Evolutionary conservation across 1,140 invertebrate species (phyloP), one percentile per base, ranked within the genome.

Genomic region (Listronotus bonariensis): DNA sequence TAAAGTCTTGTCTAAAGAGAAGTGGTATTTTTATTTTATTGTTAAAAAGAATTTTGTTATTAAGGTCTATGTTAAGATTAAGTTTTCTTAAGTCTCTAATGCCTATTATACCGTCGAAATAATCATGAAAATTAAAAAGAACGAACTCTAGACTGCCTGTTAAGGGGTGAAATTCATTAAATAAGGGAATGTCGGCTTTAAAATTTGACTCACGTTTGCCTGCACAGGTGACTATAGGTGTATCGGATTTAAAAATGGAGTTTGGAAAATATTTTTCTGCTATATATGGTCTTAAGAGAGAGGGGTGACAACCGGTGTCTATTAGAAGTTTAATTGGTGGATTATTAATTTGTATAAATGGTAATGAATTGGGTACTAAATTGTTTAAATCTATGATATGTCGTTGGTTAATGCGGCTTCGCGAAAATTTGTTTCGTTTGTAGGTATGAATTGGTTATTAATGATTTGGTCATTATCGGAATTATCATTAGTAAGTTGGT

Each of bases 101-200:
- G 15, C 68, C 62, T 9, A 69, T 55, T 12, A 70, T 69, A n/a
- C 68, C 65, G 18, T 70, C 70, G 48, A 68, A 70, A n/a, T 58
- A 70, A 26, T 68, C 61, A 36, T 72, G 70, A 36, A 70, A 72
- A 32, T 62, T 45, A 31, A 48, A 69, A 10, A 69, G 14, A 8
- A 65, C 18, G 15, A 65, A 70, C 41, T 54, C 20, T n/a, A 68
- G 2, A 34, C 14, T 6, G 7, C 18, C 10, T 56, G 20, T 26
- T 26, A 12, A 14, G 48, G 11, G 55, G 41, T 11, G 38, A 11
- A 26, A 67, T 64, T 71, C 64, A 14, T 9, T 1, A 53, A 71
- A 63, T 6, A 34, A 36, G 3, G 58, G 57, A 46, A 69, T 69
- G 11, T 49, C 52, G 3, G 68, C 68, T 65, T 69, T 59, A 43